Base-by-base conservation (phyloP, 1,140 invertebrate species). In the Neotoxoptera formosana region DNA sequence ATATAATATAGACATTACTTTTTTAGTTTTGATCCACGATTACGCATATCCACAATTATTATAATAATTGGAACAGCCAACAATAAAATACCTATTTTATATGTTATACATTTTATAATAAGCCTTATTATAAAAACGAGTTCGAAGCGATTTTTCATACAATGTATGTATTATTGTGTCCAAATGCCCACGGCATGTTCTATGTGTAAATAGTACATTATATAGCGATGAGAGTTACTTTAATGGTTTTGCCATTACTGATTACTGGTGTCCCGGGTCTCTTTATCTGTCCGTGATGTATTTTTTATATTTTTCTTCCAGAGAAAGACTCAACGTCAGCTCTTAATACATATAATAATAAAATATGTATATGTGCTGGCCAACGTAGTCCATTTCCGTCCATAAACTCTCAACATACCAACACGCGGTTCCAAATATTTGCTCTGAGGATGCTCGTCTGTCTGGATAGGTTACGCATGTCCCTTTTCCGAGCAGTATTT, bases 381-480 rank as follows among this genome's bases (percentile, higher is more conserved):
- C 23, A n/a, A 17, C 30, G 2, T 17, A 88, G 30, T 67, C 60
- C 6, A 67, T 67, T 30, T 11, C 23, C 11, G 47, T 88, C 86
- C 86, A 88, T 88, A 51, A 51, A 88, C 86, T 21, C 86, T 48
- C 14, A 34, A 48, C 45, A 51, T 30, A 51, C 86, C 34, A 88
- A 51, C 86, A 51, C 30, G 47, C 7, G 47, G 86, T 45, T 7
- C 25, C 86, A 88, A 88, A 88, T 88, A 88, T 88, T 88, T 88
- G 30, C n/a, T 51, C 30, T 17, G 25, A 47, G 3, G 86, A 87
- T 48, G 45, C 86, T 30, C 11, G 30, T 76, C 14, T 87, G 11
- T 87, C 34, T 48, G 14, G 47, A 48, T 48, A 87, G 48, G n/a
- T 47, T 87, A 45, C 25, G 23, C 11, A 9, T 48, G 17, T 87